These are phyloP conservation scores for Maniola hyperantus DNA, from an alignment of 2,888 invertebrate genomes.

Conservation along the genomic window DNA sequence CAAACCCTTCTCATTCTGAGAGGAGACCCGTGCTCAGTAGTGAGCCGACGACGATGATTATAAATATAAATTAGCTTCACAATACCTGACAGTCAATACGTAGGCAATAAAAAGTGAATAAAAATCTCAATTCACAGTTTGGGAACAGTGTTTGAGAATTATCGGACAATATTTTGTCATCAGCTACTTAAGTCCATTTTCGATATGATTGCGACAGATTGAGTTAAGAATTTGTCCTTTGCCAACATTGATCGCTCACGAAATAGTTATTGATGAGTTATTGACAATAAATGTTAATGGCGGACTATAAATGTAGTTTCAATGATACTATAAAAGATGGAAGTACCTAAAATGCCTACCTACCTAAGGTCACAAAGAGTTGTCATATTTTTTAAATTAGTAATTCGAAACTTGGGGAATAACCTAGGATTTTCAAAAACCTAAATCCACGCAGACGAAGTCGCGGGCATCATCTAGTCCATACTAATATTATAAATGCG, in stretches of 20 bases:
- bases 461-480: too few relatives aligned
- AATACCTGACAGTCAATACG: slow-evolving; percentile 4
- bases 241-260: slow-evolving; percentile 26
- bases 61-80: slow-evolving; percentile 2
- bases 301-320: slow-evolving; percentile 34
- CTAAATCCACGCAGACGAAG: too few relatives aligned
- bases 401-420: too few relatives aligned
- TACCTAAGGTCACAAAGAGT: too few relatives aligned
- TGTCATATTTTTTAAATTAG: too few relatives aligned
- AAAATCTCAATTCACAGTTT: not conserved
- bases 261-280: slow-evolving; percentile 42
- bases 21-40: too few relatives aligned
- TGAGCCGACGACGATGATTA: too few relatives aligned
- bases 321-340: not conserved
- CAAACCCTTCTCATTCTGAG: too few relatives aligned
- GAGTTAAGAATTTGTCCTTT: slow-evolving; percentile 27
- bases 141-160: slow-evolving; percentile 18
- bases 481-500: too few relatives aligned
- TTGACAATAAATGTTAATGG: slow-evolving; percentile 46
- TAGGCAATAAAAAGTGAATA: slow-evolving; percentile 10
- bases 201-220: slow-evolving; percentile 28
- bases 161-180: not conserved
- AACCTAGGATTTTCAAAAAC: too few relatives aligned
- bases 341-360: too few relatives aligned
- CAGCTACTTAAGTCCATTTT: not conserved